Evolutionary conservation across 2,113 vertebrate genomes (phyloP).

Genomic region (Cisticola juncidis): DNA sequence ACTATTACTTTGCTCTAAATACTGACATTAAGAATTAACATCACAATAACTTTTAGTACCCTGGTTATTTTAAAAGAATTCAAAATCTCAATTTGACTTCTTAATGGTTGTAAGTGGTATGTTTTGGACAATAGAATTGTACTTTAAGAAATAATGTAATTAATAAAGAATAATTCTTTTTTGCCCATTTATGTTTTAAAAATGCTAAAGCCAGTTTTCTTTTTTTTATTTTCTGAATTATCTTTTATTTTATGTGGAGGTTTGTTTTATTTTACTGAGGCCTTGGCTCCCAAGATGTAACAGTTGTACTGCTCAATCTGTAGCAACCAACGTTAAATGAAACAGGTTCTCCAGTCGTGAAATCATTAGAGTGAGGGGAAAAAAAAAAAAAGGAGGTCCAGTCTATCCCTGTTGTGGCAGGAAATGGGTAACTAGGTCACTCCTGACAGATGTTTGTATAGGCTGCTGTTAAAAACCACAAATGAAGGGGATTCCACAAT

Average conservation of each 20-base stretch:
- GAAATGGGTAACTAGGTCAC: constrained; percentile 60
- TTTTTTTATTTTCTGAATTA: not conserved
- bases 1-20: not conserved
- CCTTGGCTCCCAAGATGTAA: not conserved
- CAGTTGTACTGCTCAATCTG: not conserved
- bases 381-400: not conserved
- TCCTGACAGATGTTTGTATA: constrained; percentile 45
- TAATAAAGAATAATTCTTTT: not conserved
- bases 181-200: not conserved
- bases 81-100: not conserved
- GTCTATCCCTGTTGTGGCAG: constrained; percentile 11
- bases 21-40: not conserved
- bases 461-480: constrained; percentile 44
- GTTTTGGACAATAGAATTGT: not conserved
- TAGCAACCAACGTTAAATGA: not conserved
- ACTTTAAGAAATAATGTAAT: not conserved
- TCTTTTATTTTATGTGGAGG: not conserved
- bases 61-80: not conserved
- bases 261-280: not conserved
- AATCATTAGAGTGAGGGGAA: not conserved
- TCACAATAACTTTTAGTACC: not conserved
- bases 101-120: not conserved
- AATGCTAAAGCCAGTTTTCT: not conserved
- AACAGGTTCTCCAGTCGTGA: not conserved
- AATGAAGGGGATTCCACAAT: constrained; percentile 37